phyloP scores from a whole-genome alignment of 1,140 invertebrate genomes.

The Drosophila pseudoananassae region DNA sequence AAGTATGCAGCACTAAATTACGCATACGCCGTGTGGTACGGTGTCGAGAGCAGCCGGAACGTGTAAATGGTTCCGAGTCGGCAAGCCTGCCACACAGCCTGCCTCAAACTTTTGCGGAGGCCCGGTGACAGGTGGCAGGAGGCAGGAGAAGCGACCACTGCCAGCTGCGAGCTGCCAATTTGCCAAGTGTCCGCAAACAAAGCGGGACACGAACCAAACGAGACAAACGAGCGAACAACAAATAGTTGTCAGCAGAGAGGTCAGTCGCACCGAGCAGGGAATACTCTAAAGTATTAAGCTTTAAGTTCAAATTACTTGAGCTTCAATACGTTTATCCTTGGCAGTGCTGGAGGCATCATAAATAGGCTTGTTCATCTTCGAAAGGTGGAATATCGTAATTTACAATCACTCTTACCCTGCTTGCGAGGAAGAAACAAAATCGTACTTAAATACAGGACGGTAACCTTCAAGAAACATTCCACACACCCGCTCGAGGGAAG shows the following conservation, averaged over 20 bases:
- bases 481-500: constrained; percentile 28
- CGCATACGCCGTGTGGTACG: constrained; percentile 71
- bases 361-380: too few species aligned
- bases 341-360: not conserved
- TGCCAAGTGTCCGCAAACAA: constrained; percentile 78
- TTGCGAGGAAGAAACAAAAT: too few species aligned
- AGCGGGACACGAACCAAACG: constrained; percentile 41
- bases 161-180: constrained; percentile 64
- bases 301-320: not conserved
- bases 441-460: too few species aligned
- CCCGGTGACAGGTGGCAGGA: not conserved
- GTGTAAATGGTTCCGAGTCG: constrained; percentile 61
- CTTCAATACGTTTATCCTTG: too few species aligned
- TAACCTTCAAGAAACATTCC: constrained; percentile 16
- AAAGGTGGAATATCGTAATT: too few species aligned
- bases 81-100: not conserved
- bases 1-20: constrained; percentile 80
- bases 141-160: constrained; percentile 10
- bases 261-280: not conserved
- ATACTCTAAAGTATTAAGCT: constrained; percentile 2
- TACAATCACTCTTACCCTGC: too few species aligned
- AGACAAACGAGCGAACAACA: constrained; percentile 41
- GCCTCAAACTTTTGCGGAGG: constrained; percentile 11
- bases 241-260: constrained; percentile 30
- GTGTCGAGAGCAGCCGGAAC: constrained; percentile 42